phyloP scores from a whole-genome alignment of 2,113 vertebrate genomes.

The Ploceus nigricollis region DNA sequence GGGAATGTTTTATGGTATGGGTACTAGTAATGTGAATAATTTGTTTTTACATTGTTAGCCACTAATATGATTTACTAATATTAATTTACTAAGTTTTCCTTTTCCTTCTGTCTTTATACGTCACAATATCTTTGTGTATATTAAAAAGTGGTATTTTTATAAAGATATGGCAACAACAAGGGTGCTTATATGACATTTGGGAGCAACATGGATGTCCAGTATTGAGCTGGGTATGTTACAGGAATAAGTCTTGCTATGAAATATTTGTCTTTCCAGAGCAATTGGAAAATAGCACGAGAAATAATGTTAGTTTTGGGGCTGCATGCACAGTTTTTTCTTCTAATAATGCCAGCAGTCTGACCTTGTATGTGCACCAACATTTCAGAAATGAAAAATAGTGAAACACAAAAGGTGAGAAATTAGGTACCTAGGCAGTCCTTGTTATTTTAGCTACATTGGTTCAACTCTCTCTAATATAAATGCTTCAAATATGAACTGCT shows the following conservation, averaged over 20 bases:
- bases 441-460: not conserved
- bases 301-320: not conserved
- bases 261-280: not conserved
- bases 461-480: not conserved
- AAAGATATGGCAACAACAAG: not conserved
- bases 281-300: not conserved
- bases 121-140: not conserved
- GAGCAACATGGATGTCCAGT: not conserved
- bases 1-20: not conserved
- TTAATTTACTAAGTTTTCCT: not conserved
- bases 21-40: not conserved
- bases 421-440: not conserved
- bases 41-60: not conserved
- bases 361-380: not conserved
- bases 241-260: not conserved
- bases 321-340: not conserved
- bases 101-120: not conserved
- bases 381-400: not conserved
- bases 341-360: not conserved
- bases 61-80: not conserved
- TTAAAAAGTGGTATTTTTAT: not conserved
- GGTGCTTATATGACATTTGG: not conserved
- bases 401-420: not conserved
- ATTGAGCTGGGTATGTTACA: not conserved
- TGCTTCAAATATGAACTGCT: not conserved